Percentiles rank a stretch among this genome's conserved stretches.
Evolutionary conservation across 2,888 invertebrate genomes (phyloP).

Genomic region (Mesorhabditis belari): DNA sequence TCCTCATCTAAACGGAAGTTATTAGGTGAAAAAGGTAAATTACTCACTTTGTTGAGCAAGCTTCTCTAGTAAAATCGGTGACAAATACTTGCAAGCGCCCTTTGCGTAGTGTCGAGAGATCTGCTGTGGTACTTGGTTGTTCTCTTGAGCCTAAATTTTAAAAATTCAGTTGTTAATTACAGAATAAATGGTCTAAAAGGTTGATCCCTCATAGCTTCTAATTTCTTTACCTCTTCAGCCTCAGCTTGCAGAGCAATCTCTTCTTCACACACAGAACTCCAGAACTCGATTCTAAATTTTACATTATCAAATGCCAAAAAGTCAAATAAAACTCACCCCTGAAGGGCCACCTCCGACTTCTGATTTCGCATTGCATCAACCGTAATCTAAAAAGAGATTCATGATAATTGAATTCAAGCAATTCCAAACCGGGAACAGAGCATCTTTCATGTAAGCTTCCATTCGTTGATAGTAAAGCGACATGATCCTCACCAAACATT

Average conservation of each 20-base stretch:
- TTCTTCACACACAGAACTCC: conserved; percentile 99
- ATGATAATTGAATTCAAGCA: background rate
- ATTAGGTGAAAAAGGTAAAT: background rate
- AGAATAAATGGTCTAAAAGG: conserved; percentile 4
- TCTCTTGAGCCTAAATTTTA: conserved; percentile 68
- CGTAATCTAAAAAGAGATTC: conserved; percentile 66
- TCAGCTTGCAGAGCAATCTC: conserved; percentile 92
- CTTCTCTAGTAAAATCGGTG: conserved; percentile 85
- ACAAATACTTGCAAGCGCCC: conserved; percentile 87
- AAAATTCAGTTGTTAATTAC: background rate
- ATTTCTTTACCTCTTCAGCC: conserved; percentile 68
- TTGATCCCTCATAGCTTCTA: conserved; percentile 4
- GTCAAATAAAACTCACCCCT: no score
- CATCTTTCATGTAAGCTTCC: conserved; percentile 98
- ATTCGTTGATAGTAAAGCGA: conserved; percentile 96
- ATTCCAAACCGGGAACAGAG: conserved; percentile 71
- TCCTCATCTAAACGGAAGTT: conserved; percentile 63
- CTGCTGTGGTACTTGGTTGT: conserved; percentile 83
- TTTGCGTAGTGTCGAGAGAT: conserved; percentile 95
- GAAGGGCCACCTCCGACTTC: conserved; percentile 72
- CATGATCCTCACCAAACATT: conserved; percentile 96
- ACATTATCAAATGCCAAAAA: no score
- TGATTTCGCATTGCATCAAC: conserved; percentile 96
- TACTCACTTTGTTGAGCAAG: conserved; percentile 72
- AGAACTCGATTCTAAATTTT: conserved; percentile 99